phyloP scores from a whole-genome alignment of 2,797 vertebrate genomes.

The Dipus sagitta region DNA sequence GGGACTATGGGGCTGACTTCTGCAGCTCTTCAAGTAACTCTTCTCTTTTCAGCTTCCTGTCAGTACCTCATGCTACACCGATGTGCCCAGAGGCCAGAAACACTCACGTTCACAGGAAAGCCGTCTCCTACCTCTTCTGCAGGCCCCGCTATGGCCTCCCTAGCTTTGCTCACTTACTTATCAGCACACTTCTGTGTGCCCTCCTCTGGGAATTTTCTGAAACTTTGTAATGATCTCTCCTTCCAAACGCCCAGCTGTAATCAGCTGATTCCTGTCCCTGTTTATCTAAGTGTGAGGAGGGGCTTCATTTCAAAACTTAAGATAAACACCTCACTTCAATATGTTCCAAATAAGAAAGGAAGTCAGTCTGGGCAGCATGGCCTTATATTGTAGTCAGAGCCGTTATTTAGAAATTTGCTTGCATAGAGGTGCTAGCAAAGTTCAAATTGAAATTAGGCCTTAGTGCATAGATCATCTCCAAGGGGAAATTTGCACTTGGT shows the following conservation, averaged over 20 bases:
- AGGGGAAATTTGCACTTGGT: neutral
- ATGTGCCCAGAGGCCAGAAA: neutral
- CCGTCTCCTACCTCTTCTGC: neutral
- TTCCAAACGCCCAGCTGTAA: neutral
- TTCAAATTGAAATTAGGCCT: conserved; percentile 33
- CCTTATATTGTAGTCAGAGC: neutral
- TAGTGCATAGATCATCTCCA: neutral
- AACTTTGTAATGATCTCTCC: conserved; percentile 33
- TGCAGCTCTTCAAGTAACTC: neutral
- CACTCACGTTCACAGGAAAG: neutral
- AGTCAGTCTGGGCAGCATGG: neutral
- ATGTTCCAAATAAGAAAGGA: neutral
- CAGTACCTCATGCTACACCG: neutral
- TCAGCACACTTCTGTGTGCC: neutral
- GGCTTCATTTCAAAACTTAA: neutral
- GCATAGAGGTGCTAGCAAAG: neutral
- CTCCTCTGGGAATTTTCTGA: conserved; percentile 52
- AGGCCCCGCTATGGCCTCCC: neutral
- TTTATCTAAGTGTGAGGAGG: conserved; percentile 35
- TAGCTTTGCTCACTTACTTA: neutral
- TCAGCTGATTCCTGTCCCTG: neutral
- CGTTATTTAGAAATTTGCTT: conserved; percentile 28
- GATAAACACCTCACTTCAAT: conserved; percentile 17
- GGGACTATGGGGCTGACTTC: neutral
- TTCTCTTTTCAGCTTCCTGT: neutral